Conservation (phyloP, 53 echinoderm and acorn worm genomes). For the Actinopyga echinites region DNA sequence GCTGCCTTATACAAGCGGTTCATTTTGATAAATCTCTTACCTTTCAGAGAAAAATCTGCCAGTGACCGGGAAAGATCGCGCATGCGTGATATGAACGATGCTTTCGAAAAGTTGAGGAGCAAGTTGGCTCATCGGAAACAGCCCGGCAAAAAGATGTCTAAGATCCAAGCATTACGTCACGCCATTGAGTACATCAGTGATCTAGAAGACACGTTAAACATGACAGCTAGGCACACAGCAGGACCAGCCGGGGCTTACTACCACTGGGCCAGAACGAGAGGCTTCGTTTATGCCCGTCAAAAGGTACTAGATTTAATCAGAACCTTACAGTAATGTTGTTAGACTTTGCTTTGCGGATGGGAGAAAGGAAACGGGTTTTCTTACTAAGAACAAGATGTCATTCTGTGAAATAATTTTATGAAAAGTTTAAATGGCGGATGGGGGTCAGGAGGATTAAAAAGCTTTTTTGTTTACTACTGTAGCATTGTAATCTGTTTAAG, state of each 20-base stretch:
- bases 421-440: too few relatives aligned
- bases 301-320: constrained; percentile 67
- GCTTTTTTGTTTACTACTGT: too few relatives aligned
- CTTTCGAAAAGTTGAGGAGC: constrained; percentile 86
- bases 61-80: constrained; percentile 70
- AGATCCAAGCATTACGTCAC: constrained; percentile 89
- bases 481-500: too few relatives aligned
- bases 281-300: constrained; percentile 95
- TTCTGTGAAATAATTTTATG: too few relatives aligned
- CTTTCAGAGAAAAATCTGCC: constrained; percentile 42
- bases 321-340: background rate
- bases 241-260: constrained; percentile 83
- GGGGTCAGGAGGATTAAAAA: too few relatives aligned
- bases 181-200: constrained; percentile 97
- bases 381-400: too few relatives aligned
- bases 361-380: too few relatives aligned
- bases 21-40: background rate
- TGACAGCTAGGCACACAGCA: constrained; percentile 84
- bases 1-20: background rate
- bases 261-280: constrained; percentile 98
- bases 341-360: too few relatives aligned
- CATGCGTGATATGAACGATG: constrained; percentile 99
- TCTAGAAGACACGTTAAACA: constrained; percentile 90
- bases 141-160: constrained; percentile 99
- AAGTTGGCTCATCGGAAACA: constrained; percentile 96